Evolutionary conservation across 2,888 invertebrate genomes (phyloP), one percentile per base, ranked within the genome.

Genomic region (Sepiola atlantica): DNA sequence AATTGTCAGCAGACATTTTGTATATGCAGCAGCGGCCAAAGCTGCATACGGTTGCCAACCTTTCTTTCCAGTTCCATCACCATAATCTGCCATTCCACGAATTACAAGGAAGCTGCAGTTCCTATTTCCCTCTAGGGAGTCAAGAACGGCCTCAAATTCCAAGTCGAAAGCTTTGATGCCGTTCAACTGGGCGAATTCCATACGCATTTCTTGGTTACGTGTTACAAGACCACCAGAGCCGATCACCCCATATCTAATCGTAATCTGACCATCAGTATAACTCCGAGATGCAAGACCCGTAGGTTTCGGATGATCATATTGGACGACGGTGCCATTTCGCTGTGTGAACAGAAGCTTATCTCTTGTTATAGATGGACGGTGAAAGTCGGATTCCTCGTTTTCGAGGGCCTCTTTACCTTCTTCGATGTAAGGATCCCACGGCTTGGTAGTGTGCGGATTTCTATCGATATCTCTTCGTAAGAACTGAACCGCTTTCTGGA

Each of bases 31-130:
- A 16, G 99, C 99, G 1, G 98, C 98, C 92, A 99, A 97, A 0
- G 99, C 98, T 0, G 99, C 98, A 97, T 98, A 99, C 0, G 99
- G 98, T 97, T 99, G 99, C 99, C 99, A 99, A 96, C 99, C 99
- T 96, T 99, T 98, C 95, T 98, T 98, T 21, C 61, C 57, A 0
- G 98, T 98, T 90, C 99, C 99, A 97, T 99, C 99, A 97, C 98
- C 97, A 97, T 99, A 99, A 97, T 99, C 99, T 1, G 99, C 98
- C 96, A 99, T 98, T 94, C 99, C 99, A 97, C 98, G 96, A 95
- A 98, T 97, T 94, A 98, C 96, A 28, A 98, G 96, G 96, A 97
- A 98, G 97, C 99, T 99, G 92, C 97, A 96, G 94, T 97, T 97
- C 98, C 98, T 94, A 94, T 96, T 97, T 0, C 96, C 96, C 94